Evolutionary conservation across 2,113 vertebrate genomes (phyloP).

Genomic region (Alexandromys fortis): DNA sequence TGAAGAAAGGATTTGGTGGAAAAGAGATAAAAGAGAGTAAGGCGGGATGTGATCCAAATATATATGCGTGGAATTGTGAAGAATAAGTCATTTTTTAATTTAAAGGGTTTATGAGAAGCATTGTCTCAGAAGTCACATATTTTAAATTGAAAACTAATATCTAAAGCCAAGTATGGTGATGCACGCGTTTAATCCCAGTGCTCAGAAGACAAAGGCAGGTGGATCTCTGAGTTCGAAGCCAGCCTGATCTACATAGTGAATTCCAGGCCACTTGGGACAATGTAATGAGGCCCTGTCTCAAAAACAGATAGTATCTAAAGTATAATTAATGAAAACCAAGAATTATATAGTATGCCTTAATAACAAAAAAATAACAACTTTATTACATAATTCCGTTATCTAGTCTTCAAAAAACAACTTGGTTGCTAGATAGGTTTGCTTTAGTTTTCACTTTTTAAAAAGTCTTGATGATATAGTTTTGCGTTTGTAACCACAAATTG

Average conservation of each 20-base stretch:
- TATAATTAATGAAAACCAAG: not conserved
- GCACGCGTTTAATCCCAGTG: not conserved
- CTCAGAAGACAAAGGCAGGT: not conserved
- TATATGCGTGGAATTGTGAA: not conserved
- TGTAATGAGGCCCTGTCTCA: not conserved
- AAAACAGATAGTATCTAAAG: not conserved
- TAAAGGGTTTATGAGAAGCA: not conserved
- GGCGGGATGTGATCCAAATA: not conserved
- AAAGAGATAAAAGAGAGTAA: not conserved
- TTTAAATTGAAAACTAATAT: conserved; percentile 20
- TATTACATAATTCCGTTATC: conserved; percentile 13
- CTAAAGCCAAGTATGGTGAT: not conserved
- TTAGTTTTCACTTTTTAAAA: too few relatives aligned
- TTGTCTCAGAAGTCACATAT: not conserved
- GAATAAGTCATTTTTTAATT: not conserved
- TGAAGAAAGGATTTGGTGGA: not conserved
- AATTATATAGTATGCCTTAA: conserved; percentile 2
- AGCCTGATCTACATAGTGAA: not conserved
- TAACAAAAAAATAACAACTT: conserved; percentile 41
- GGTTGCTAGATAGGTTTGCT: not conserved
- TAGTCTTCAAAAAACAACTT: conserved; percentile 27
- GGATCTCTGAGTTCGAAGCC: not conserved
- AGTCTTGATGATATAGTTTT: too few relatives aligned
- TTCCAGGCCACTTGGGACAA: too few relatives aligned
- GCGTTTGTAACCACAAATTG: too few relatives aligned